Evolutionary conservation across 2,888 invertebrate species (phyloP), one percentile per base, ranked within the genome.

Genomic region (Hyposoter didymator): DNA sequence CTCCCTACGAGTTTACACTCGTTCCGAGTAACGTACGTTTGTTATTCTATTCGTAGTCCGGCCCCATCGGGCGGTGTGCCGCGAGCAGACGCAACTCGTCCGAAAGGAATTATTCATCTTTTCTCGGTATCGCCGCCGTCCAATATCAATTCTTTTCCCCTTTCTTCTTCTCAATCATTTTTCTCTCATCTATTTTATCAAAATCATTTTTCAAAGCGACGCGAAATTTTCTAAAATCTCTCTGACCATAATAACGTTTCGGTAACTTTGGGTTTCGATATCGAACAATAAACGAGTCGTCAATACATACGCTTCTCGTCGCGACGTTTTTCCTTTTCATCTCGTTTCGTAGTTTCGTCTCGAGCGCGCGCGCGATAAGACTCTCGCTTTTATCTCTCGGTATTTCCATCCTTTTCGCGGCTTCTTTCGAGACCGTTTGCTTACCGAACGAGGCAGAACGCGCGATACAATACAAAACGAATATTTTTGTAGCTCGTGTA

Each of bases 401-500:
- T 74, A 69, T 75, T 78, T 81, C 81, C 32, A 78, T 81, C 85
- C 85, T 78, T 75, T 78, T 85, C 66, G 35, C 78, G 62, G 62
- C 78, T 70, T 79, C 35, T 67, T 52, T 67, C 43, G 39, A 14
- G 35, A 7, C 52, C n/a, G n/a, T 52, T 32, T 4, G 4, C 32
- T 32, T 32, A 32, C 32, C 32, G 32, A 47, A 43, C 19, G n/a
- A n/a, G n/a, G n/a, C n/a, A n/a, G 59, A 69, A 43, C n/a, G 62
- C 6, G 10, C 59, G 19, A 35, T 22, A 43, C 49, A n/a, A n/a
- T n/a, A 62, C 78, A 43, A 55, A 45, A 19, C n/a, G 43, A 45
- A 35, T 69, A 75, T 75, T 72, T 72, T 72, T 35, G 72, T 52
- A 47, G 69, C 45, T n/a, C 17, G 70, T 59, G 19, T 32, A 52